Base-by-base conservation (phyloP, 2,888 invertebrate species). In the Augochlorella aurata region DNA sequence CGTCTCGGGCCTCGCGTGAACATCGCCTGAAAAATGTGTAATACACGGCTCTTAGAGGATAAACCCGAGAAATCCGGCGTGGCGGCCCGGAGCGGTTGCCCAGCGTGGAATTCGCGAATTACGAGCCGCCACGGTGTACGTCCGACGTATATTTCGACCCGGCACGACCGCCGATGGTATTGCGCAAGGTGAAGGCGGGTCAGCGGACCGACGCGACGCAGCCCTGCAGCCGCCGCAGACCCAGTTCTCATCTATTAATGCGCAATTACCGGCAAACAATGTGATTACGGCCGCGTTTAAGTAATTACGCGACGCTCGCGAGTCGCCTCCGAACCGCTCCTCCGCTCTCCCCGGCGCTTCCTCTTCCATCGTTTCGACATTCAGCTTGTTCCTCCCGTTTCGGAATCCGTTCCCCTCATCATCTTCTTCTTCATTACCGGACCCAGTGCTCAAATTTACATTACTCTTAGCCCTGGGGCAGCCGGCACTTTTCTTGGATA, bases 171-270 rank as follows among this genome's bases (percentile, higher is more conserved):
- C 72, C 58, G 67, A 61, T 61, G 61, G 29, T 61, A 87, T 89
- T 89, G 79, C 88, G 88, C 89, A 89, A 89, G 81, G 72, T 79
- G 83, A 80, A 85, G 86, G 84, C 83, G 71, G 86, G 84, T 82
- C 85, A 78, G 77, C 74, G 79, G 83, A 81, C 74, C 83, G 74
- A 77, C 78, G 82, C 80, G 77, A 14, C 50, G 63, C n/a, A 29
- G 86, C 79, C 74, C 81, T 73, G 65, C 79, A 77, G 81, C 76
- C 81, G 74, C 21, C n/a, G 50, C 65, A 82, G 90, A 91, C 92
- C 91, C 90, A 91, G 90, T 92, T 92, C 92, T 92, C 92, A 91
- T 91, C 92, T 90, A 91, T 91, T 92, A 91, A 92, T 89, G 90
- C 88, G 87, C 91, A 90, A 92, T 92, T 91, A 90, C 89, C 86